Base-by-base conservation (phyloP, 2,888 invertebrate genomes). In the Baccha elongata region DNA sequence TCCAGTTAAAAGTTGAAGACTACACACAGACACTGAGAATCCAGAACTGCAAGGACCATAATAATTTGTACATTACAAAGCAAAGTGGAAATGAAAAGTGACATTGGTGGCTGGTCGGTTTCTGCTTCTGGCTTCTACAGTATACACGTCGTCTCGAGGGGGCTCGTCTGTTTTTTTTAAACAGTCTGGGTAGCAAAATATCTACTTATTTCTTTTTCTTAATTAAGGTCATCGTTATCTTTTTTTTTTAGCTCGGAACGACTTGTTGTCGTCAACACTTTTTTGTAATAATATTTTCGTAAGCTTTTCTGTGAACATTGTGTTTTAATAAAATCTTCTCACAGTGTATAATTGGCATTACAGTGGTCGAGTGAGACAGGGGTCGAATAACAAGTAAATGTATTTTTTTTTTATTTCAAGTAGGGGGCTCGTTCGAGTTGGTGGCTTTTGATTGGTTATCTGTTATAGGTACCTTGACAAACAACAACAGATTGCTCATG, bases 361-460 rank as follows among this genome's bases (percentile, higher is more conserved):
- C 23, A 15, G 50, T 1, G 1, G 13, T n/a, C n/a, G n/a, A n/a
- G n/a, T n/a, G n/a, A n/a, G n/a, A n/a, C n/a, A n/a, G 55, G 23
- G 2, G 4, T 10, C 15, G 10, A 13, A 1, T 0, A 23, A 40
- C 42, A 69, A 6, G 21, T 44, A 23, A 58, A 65, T 26, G 37
- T 17, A 42, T 58, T 71, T 17, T 46, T 11, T 35, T 42, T 32
- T 65, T 48, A 17, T 23, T 10, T 13, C 15, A 40, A 58, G 6
- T 40, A 21, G 58, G 80, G 60, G 81, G 81, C 81, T 76, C 76
- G 81, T 76, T 76, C 60, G 44, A 15, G 10, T 23, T 52, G 23
- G 53, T 29, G 10, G 6, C 23, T 19, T 23, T 53, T 76, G 76
- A 81, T 81, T 81, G 81, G 81, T 52, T 72, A 37, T 65, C 44